Conservation (phyloP, 2,113 vertebrate species). For the Tetraodon nigroviridis region DNA sequence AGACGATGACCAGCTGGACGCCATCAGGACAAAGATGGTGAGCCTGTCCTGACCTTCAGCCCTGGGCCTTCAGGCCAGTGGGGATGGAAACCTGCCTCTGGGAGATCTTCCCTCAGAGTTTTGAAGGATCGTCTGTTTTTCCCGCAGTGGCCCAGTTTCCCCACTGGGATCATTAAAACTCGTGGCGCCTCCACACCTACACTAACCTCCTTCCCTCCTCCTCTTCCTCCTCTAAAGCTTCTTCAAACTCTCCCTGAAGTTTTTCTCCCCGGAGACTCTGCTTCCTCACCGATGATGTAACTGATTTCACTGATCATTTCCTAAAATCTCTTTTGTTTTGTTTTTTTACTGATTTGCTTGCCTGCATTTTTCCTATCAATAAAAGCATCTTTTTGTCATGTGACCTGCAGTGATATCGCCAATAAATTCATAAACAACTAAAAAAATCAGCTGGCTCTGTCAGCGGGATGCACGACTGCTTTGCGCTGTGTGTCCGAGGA, state of each 20-base stretch:
- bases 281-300: conserved; percentile 48
- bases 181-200: conserved; percentile 56
- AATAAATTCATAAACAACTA: no score
- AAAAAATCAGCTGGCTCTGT: no score
- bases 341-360: not conserved
- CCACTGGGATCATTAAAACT: conserved; percentile 65
- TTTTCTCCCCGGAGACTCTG: conserved; percentile 51
- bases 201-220: conserved; percentile 47
- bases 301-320: not conserved
- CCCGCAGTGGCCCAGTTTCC: conserved; percentile 54
- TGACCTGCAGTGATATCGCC: no score
- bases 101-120: conserved; percentile 2
- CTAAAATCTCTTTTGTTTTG: not conserved
- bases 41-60: no score
- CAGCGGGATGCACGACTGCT: no score
- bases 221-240: conserved; percentile 31
- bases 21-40: no score
- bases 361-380: not conserved
- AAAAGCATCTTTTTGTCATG: not conserved
- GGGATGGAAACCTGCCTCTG: no score
- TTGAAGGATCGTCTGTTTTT: conserved; percentile 20
- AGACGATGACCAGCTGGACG: no score
- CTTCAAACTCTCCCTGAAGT: conserved; percentile 57
- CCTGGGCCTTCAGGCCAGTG: no score
- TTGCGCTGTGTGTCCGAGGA: no score